phyloP scores from a whole-genome alignment of 2,888 invertebrate species.

The Acleris sparsana region DNA sequence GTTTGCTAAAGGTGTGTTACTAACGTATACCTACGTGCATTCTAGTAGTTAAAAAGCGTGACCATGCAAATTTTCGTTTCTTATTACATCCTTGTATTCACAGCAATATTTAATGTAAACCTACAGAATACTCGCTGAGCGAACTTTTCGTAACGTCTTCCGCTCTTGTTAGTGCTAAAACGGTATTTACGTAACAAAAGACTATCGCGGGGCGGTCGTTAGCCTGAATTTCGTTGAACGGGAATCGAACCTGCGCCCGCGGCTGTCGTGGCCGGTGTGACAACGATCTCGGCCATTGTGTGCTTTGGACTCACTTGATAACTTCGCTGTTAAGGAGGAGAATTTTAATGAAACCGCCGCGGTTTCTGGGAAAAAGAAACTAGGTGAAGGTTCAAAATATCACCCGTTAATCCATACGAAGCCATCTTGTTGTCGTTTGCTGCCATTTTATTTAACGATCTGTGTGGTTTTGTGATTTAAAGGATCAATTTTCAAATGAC shows the following conservation, averaged over 20 bases:
- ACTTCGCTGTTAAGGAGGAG: constrained; percentile 59
- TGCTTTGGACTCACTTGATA: constrained; percentile 65
- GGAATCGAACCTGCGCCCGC: constrained; percentile 67
- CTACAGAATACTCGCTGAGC: background rate
- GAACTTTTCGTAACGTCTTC: constrained; percentile 20
- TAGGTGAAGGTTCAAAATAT: constrained; percentile 2
- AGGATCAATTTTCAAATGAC: too few relatives aligned
- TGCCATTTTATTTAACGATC: background rate
- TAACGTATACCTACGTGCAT: too few relatives aligned
- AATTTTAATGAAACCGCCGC: constrained; percentile 60
- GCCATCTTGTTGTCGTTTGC: background rate
- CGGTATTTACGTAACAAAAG: constrained; percentile 36
- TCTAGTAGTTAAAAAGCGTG: too few relatives aligned
- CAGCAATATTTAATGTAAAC: too few relatives aligned
- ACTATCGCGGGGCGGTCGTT: constrained; percentile 62
- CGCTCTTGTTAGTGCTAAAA: constrained; percentile 30
- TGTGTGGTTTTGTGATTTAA: too few relatives aligned
- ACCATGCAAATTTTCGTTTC: too few relatives aligned
- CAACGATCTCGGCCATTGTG: constrained; percentile 78
- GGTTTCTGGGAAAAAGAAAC: constrained; percentile 21
- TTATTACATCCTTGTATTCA: too few relatives aligned
- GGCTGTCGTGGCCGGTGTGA: constrained; percentile 65
- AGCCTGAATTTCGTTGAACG: constrained; percentile 73
- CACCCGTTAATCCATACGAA: background rate
- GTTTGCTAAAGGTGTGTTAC: too few relatives aligned